Base-by-base conservation (phyloP, 2,797 vertebrate species). In the Phrynocephalus guinanensis region DNA sequence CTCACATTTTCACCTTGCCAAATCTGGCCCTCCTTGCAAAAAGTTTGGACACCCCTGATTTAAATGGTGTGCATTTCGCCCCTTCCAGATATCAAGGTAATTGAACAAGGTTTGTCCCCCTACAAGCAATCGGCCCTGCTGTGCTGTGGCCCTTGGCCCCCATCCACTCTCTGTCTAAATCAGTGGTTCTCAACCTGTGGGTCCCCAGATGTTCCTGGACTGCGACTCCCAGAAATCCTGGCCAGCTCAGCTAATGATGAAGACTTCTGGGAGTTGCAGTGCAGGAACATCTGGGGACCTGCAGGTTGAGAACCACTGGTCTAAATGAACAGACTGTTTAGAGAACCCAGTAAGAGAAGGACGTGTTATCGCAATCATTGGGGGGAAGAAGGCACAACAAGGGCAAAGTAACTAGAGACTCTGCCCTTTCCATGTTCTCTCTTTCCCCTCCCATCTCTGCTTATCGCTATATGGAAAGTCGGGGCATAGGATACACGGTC, bases 401-500 rank as follows among this genome's bases (percentile, higher is more conserved):
- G 10, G 60, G 56, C 50, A 22, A 24, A 2, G 94, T 91, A 95
- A 94, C 82, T 79, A 0, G 33, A 95, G 66, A 52, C 30, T 24
- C 66, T 89, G 90, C 80, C 89, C 91, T 91, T 56, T 33, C 1
- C 33, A 83, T 88, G 88, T 89, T 84, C 89, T 89, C 92, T 85
- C 71, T 90, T 86, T 93, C 93, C 94, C 86, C 87, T 93, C 93
- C 92, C 92, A 89, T 24, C 30, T 0, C 0, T 87, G 48, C 73
- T 0, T 0, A 85, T 80, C 90, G 6, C 0, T 0, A 79, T 79
- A 91, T 0, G 88, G 38, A 44, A 44, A 44, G 38, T 44, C 38
- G 5, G 38, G 93, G 92, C 87, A 92, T 73, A 90, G 0, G 89
- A 94, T 94, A 89, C 92, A 88, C 88, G 91, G 90, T 89, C 84